phyloP scores from a whole-genome alignment of 2,888 invertebrate species.

The Augiades crinisus region DNA sequence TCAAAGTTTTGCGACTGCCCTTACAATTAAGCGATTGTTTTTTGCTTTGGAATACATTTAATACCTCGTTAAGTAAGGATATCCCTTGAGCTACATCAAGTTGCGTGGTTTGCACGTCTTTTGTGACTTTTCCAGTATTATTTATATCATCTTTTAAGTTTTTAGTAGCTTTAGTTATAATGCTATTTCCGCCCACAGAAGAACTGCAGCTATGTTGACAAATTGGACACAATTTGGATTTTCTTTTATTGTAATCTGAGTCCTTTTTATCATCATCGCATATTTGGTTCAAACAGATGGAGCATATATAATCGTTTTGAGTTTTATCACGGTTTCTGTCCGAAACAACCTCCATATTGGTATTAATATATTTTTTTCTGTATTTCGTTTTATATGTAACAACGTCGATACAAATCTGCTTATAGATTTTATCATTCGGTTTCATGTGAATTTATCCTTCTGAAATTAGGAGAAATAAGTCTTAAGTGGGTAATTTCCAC shows the following conservation, averaged over 20 bases:
- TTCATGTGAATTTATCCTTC: constrained; percentile 46
- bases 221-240: constrained; percentile 44
- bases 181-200: constrained; percentile 6
- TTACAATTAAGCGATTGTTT: constrained; percentile 40
- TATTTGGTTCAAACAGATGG: constrained; percentile 51
- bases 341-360: constrained; percentile 31
- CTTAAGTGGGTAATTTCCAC: no score
- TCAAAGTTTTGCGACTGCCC: constrained; percentile 38
- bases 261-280: constrained; percentile 22
- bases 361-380: background rate
- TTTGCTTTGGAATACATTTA: constrained; percentile 62
- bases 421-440: constrained; percentile 41
- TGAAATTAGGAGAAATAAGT: constrained; percentile 9
- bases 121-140: constrained; percentile 31
- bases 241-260: constrained; percentile 30
- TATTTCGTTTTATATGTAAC: constrained; percentile 46
- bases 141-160: constrained; percentile 18
- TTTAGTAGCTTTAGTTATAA: constrained; percentile 1
- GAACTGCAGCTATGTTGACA: constrained; percentile 40
- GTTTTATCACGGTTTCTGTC: constrained; percentile 32
- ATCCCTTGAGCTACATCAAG: constrained; percentile 50
- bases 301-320: constrained; percentile 48
- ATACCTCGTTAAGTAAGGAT: constrained; percentile 61
- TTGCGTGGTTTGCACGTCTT: constrained; percentile 52
- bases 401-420: constrained; percentile 53